Conservation (phyloP, 2,888 invertebrate genomes). For the Frankliniella intonsa region DNA sequence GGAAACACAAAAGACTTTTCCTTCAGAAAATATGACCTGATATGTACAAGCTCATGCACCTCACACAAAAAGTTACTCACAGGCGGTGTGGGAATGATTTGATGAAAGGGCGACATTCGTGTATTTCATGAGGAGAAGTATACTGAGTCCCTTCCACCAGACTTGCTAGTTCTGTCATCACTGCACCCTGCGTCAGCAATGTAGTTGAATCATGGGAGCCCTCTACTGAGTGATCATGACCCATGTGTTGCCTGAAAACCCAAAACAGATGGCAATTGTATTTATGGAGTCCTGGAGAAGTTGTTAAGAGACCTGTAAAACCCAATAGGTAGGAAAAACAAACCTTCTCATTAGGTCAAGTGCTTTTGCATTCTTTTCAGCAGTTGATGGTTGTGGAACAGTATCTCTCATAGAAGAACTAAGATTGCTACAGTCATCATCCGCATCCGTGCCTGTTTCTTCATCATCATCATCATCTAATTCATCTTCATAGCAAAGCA, state of each 20-base stretch:
- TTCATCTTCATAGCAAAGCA: slow-evolving; percentile 33
- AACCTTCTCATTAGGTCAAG: slow-evolving; percentile 33
- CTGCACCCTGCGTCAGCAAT: slow-evolving; percentile 41
- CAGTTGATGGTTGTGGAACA: slow-evolving; percentile 30
- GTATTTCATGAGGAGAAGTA: slow-evolving; percentile 36
- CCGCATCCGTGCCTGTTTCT: slow-evolving; percentile 36
- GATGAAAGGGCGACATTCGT: slow-evolving; percentile 36
- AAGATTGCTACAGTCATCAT: slow-evolving; percentile 37
- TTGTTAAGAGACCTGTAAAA: not conserved
- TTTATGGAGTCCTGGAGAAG: not conserved
- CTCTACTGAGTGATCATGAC: not conserved
- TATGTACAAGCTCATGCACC: not conserved
- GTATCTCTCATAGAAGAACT: slow-evolving; percentile 35
- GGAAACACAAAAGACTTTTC: too few relatives aligned
- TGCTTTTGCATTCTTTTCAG: slow-evolving; percentile 29
- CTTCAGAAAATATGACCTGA: too few relatives aligned
- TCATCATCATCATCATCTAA: slow-evolving; percentile 43
- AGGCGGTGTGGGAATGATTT: slow-evolving; percentile 35
- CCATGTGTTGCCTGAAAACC: not conserved
- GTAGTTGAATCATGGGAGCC: slow-evolving; percentile 20
- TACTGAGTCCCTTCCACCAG: slow-evolving; percentile 47
- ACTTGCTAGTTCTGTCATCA: slow-evolving; percentile 50
- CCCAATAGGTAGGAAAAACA: not conserved
- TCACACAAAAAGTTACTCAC: slow-evolving; percentile 34
- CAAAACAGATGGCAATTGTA: not conserved